phyloP scores from a whole-genome alignment of 2,888 invertebrate species.

The Pycnomerus fuliginosus region DNA sequence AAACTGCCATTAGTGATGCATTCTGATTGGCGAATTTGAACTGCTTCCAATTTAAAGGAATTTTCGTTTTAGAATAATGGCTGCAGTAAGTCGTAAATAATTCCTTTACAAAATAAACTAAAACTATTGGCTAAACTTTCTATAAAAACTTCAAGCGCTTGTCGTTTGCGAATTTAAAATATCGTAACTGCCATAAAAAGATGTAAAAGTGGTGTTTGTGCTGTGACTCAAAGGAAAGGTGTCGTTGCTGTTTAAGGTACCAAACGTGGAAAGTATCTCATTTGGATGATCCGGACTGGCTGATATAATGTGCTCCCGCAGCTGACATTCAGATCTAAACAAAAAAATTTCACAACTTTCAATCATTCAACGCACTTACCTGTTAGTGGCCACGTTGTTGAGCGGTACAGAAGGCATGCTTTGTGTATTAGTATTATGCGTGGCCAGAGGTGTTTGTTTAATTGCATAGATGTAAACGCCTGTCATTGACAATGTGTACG shows the following conservation, averaged over 20 bases:
- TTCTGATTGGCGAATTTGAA: no score
- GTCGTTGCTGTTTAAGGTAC: slow-evolving; percentile 54
- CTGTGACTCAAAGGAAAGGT: slow-evolving; percentile 56
- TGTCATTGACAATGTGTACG: slow-evolving; percentile 72
- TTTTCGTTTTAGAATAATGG: no score
- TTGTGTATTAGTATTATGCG: no score
- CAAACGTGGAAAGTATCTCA: slow-evolving; percentile 52
- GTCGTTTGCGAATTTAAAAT: slow-evolving; percentile 40
- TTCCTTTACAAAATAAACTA: no score
- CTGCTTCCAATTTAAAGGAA: no score
- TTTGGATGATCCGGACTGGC: slow-evolving; percentile 48
- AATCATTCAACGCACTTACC: slow-evolving; percentile 26
- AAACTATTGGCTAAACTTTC: no score
- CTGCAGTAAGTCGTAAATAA: no score
- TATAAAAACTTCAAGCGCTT: no score
- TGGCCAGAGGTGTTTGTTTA: slow-evolving; percentile 58
- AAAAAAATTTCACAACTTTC: slow-evolving; percentile 10
- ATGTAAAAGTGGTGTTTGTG: slow-evolving; percentile 58
- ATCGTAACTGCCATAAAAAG: slow-evolving; percentile 57
- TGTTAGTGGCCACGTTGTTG: slow-evolving; percentile 46
- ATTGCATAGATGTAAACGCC: slow-evolving; percentile 70
- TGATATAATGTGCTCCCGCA: slow-evolving; percentile 48
- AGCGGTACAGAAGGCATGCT: slow-evolving; percentile 41
- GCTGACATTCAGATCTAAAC: slow-evolving; percentile 44
- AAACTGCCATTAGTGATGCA: no score